phyloP scores from a whole-genome alignment of 2,113 vertebrate genomes.

The Speoplatyrhinus poulsoni region DNA sequence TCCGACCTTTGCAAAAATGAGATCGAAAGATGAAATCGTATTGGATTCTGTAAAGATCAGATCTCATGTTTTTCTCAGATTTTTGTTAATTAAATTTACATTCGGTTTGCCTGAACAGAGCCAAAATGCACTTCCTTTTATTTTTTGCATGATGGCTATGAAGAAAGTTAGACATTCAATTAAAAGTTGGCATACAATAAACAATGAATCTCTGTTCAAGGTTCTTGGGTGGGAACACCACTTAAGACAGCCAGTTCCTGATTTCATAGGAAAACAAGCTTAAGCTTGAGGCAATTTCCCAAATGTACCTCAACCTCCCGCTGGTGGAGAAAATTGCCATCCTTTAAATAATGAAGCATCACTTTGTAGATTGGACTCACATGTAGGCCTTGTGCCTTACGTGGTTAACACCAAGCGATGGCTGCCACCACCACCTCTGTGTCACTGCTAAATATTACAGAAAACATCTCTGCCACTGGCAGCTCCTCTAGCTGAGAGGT shows the following conservation, averaged over 20 bases:
- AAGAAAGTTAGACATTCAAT: slow-evolving; percentile 5
- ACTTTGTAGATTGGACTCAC: slow-evolving; percentile 13
- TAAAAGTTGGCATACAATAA: slow-evolving; percentile 12
- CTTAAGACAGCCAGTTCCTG: neutral
- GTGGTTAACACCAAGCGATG: slow-evolving; percentile 68
- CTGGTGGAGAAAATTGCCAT: neutral
- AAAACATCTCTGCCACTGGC: slow-evolving; percentile 78
- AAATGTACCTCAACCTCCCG: slow-evolving; percentile 1
- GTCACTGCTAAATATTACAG: slow-evolving; percentile 79
- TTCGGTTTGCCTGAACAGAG: neutral
- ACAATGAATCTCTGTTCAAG: neutral
- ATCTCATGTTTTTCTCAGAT: neutral
- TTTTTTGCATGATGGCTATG: neutral
- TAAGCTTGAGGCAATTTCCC: slow-evolving; percentile 23
- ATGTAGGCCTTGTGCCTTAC: slow-evolving; percentile 12
- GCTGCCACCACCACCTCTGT: slow-evolving; percentile 76
- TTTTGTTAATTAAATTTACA: neutral
- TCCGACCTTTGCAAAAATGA: neutral
- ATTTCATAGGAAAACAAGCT: slow-evolving; percentile 6
- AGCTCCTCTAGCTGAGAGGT: slow-evolving; percentile 76
- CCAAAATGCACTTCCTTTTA: neutral
- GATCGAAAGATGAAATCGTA: neutral
- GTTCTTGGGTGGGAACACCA: neutral
- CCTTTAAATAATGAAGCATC: slow-evolving; percentile 7
- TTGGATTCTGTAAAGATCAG: neutral